Base-by-base conservation (phyloP, 2,888 invertebrate genomes). In the Coleophora flavipennella region DNA sequence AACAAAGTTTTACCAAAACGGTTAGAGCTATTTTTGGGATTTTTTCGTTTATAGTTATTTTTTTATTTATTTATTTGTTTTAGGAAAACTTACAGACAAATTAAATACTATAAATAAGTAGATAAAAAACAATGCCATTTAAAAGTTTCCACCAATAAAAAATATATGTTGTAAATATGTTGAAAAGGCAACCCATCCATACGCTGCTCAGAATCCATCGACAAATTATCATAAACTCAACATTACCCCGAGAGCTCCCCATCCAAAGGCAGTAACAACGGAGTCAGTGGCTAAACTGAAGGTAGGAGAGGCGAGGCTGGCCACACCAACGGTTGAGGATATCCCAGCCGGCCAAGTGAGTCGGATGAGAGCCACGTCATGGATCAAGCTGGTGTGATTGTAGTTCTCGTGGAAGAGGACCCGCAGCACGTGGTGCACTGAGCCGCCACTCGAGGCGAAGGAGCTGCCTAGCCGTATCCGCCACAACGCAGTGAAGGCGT, bases 351-450 rank as follows among this genome's bases (percentile, higher is more conserved):
- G 40, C 0, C 14, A n/a, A 1, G 44, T 0, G 10, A 73, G 57
- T 13, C 42, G 44, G n/a, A 71, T n/a, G 14, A 75, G 38, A n/a
- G 71, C 63, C 3, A 74, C 34, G 38, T 75, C 74, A 27, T 58
- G 36, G 38, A 64, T 48, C 1, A 63, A 31, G 2, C 46, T 44
- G 2, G 2, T 1, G 7, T 14, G 3, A 33, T 39, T 41, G 59
- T 67, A 73, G 0, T 34, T 1, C 0, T 45, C 32, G 53, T 73
- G 71, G 0, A 55, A 0, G 9, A 51, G 27, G 31, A 69, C 13
- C 9, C 32, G 36, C 8, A 45, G 33, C 9, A 67, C 59, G 2
- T 3, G 0, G 38, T 60, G 47, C 1, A 40, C 1, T 8, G 39
- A 36, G 9, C 67, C 70, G 2, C 67, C 69, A 27, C 43, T 48